Evolutionary conservation across 2,113 vertebrate species (phyloP).

Genomic region (Columba livia): DNA sequence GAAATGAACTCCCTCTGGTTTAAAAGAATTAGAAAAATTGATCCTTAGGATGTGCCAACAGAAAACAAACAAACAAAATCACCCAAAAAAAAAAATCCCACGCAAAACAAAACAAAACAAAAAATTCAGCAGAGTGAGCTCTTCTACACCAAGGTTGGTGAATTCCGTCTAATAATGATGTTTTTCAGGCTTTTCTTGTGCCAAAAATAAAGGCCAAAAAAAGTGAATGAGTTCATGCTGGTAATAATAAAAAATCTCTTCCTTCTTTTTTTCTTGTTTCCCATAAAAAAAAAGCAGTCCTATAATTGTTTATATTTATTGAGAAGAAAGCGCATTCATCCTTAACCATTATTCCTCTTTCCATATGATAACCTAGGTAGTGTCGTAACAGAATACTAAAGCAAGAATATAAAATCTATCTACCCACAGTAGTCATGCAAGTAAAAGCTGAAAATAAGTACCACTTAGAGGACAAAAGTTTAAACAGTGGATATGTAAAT

Average conservation of each 20-base stretch:
- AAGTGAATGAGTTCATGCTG: neutral
- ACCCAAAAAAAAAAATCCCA: neutral
- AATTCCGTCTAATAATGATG: neutral
- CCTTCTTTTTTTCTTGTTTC: neutral
- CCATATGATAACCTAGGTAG: neutral
- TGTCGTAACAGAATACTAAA: neutral
- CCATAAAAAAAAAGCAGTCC: neutral
- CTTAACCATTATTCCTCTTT: neutral
- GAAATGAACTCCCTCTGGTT: neutral
- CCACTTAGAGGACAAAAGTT: neutral
- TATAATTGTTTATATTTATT: neutral
- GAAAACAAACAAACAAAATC: rapidly evolving
- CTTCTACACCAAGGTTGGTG: neutral
- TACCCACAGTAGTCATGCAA: neutral
- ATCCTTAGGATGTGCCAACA: neutral
- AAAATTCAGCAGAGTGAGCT: neutral
- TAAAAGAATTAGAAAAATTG: neutral
- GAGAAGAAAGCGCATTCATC: neutral
- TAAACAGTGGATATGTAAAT: neutral
- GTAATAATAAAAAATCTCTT: neutral
- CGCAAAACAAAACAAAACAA: no score
- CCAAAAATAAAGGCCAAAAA: neutral
- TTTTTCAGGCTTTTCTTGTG: neutral
- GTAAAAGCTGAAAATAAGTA: neutral
- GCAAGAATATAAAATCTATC: neutral